Evolutionary conservation across 1,140 invertebrate species (phyloP).

Genomic region (Halesus radiatus): DNA sequence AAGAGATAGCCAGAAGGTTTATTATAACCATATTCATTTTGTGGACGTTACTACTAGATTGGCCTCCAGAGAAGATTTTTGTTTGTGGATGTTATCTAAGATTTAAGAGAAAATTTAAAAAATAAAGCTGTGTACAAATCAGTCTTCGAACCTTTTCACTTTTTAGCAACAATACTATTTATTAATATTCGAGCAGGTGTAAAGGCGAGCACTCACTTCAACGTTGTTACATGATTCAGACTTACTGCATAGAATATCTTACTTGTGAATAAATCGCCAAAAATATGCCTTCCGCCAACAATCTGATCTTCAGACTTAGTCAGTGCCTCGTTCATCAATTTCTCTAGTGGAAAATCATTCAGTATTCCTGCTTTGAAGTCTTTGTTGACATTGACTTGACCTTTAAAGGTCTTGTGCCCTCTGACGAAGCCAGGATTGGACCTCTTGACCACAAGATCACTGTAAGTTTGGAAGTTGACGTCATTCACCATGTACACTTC

Average conservation of each 20-base stretch:
- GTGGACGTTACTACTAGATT: too few species aligned
- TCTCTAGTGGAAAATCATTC: slow-evolving; percentile 46
- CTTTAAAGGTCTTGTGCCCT: slow-evolving; percentile 50
- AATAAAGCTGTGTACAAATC: too few species aligned
- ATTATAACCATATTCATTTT: too few species aligned
- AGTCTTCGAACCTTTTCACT: too few species aligned
- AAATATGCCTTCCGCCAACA: slow-evolving; percentile 50
- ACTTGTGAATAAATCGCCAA: slow-evolving; percentile 44
- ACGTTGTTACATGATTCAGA: too few species aligned
- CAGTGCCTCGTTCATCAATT: slow-evolving; percentile 58
- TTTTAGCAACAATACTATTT: too few species aligned
- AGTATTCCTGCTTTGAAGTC: slow-evolving; percentile 22
- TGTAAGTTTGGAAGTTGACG: neutral
- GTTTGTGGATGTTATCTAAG: too few species aligned
- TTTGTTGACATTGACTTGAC: slow-evolving; percentile 35
- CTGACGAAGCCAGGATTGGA: neutral
- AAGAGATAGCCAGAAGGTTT: too few species aligned
- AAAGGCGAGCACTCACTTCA: too few species aligned
- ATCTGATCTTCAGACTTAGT: slow-evolving; percentile 57
- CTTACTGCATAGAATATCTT: neutral
- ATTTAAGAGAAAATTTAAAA: too few species aligned
- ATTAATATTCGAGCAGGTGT: too few species aligned
- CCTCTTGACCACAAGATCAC: neutral
- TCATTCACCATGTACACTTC: neutral
- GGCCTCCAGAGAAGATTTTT: too few species aligned